Evolutionary conservation across 2,113 vertebrate genomes (phyloP).

Genomic region (Neotragus pygmaeus): DNA sequence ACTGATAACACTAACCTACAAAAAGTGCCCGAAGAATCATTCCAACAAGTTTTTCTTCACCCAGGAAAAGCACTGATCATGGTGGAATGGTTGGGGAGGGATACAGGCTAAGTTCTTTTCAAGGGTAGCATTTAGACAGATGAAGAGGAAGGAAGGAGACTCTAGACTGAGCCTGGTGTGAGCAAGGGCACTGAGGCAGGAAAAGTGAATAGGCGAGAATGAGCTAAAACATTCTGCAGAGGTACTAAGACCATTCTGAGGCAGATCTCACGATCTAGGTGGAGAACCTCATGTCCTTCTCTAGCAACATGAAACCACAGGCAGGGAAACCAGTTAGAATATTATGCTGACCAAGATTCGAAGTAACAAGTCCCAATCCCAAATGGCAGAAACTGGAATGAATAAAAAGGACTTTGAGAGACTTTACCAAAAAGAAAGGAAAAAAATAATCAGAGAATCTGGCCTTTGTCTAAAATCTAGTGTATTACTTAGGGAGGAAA

Average conservation of each 20-base stretch:
- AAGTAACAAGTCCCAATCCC: not conserved
- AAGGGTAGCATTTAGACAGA: not conserved
- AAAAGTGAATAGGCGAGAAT: too few species aligned
- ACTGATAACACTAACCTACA: not conserved
- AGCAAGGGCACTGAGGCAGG: not conserved
- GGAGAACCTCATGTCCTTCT: not conserved
- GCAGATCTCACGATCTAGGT: not conserved
- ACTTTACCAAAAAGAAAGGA: not conserved
- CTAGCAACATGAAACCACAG: not conserved
- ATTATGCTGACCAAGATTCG: not conserved
- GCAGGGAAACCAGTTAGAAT: not conserved
- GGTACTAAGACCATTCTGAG: accelerated
- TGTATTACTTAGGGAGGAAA: not conserved
- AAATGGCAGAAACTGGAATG: not conserved
- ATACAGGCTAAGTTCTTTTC: not conserved
- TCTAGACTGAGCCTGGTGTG: not conserved
- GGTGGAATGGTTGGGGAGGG: not conserved
- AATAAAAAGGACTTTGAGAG: not conserved
- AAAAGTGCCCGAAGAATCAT: not conserved
- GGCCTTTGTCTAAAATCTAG: not conserved
- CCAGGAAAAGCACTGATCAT: not conserved
- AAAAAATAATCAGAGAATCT: not conserved
- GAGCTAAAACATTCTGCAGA: not conserved
- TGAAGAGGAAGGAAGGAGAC: not conserved
- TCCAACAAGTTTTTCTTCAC: not conserved